A percentile compares a stretch with the other conserved stretches of the same genome.
These are phyloP conservation scores for Diplodus sargus DNA, from an alignment of 2,797 vertebrate species.

Conservation along the genomic window DNA sequence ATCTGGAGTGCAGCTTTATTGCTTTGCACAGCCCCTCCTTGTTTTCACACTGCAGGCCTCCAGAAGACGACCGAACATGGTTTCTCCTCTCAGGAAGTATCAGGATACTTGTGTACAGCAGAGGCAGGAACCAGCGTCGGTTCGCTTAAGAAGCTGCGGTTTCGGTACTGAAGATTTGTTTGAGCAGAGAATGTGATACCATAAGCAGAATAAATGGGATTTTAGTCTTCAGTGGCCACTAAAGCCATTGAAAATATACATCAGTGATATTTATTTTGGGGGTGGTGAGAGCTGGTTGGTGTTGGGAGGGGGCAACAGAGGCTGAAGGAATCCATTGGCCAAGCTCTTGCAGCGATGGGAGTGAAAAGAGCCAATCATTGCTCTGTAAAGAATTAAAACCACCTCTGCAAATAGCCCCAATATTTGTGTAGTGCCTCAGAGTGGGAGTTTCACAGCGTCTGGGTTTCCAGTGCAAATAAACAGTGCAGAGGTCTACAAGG, in stretches of 20 bases:
- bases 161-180: slow-evolving; percentile 69
- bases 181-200: slow-evolving; percentile 73
- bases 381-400: slow-evolving; percentile 85
- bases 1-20: slow-evolving; percentile 38
- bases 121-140: slow-evolving; percentile 51
- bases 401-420: slow-evolving; percentile 85
- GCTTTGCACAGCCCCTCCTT: slow-evolving; percentile 37
- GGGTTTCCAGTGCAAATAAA: slow-evolving; percentile 89
- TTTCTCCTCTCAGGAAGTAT: slow-evolving; percentile 71
- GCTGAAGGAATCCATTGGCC: slow-evolving; percentile 71
- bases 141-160: slow-evolving; percentile 68
- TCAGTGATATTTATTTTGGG: slow-evolving; percentile 78
- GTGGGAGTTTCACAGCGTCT: slow-evolving; percentile 85
- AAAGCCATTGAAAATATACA: slow-evolving; percentile 81
- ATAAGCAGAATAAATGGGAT: slow-evolving; percentile 78
- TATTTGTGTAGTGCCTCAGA: slow-evolving; percentile 83
- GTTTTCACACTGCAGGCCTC: slow-evolving; percentile 59
- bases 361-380: slow-evolving; percentile 77
- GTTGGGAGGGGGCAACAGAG: slow-evolving; percentile 19
- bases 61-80: slow-evolving; percentile 29
- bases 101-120: slow-evolving; percentile 47
- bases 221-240: slow-evolving; percentile 76
- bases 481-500: slow-evolving; percentile 83
- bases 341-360: slow-evolving; percentile 67
- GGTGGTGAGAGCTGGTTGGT: slow-evolving; percentile 52